Conservation (phyloP, 2,797 vertebrate genomes). For the Esox masquinongy region DNA sequence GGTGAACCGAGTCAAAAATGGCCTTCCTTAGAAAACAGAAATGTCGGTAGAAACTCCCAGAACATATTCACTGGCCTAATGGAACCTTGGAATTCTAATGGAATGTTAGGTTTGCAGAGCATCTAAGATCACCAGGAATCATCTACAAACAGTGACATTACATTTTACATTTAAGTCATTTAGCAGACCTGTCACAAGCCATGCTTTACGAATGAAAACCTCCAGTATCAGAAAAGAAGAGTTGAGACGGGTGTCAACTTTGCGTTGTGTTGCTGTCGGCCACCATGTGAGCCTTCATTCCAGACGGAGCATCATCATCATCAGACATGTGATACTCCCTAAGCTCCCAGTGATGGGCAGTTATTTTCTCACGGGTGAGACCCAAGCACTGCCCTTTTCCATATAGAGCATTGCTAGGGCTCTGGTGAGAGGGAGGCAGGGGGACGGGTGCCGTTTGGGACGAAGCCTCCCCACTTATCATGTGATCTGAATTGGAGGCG, state of each 20-base stretch:
- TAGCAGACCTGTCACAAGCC: too few relatives aligned
- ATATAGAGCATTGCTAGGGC: not conserved
- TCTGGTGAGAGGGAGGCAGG: not conserved
- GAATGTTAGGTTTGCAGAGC: not conserved
- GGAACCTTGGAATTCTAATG: too few relatives aligned
- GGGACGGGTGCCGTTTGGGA: not conserved
- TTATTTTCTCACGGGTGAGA: slow-evolving; percentile 26
- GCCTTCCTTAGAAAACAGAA: too few relatives aligned
- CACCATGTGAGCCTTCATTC: slow-evolving; percentile 1
- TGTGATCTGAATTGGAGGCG: slow-evolving; percentile 58
- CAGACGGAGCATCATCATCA: not conserved
- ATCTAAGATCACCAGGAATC: not conserved
- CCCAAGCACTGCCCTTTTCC: not conserved
- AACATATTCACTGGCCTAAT: too few relatives aligned
- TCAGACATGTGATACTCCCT: slow-evolving; percentile 39
- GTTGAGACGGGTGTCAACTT: not conserved
- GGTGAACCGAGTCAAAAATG: too few relatives aligned
- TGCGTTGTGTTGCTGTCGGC: not conserved
- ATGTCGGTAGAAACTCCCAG: too few relatives aligned
- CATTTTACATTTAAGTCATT: too few relatives aligned
- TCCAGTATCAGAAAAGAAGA: not conserved
- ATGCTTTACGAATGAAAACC: not conserved
- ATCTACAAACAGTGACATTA: too few relatives aligned
- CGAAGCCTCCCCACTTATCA: slow-evolving; percentile 26
- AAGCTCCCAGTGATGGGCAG: slow-evolving; percentile 42